These are phyloP conservation scores for Temnopleurus reevesii DNA, from an alignment of 53 echinoderm and acorn worm genomes.

Conservation along the genomic window DNA sequence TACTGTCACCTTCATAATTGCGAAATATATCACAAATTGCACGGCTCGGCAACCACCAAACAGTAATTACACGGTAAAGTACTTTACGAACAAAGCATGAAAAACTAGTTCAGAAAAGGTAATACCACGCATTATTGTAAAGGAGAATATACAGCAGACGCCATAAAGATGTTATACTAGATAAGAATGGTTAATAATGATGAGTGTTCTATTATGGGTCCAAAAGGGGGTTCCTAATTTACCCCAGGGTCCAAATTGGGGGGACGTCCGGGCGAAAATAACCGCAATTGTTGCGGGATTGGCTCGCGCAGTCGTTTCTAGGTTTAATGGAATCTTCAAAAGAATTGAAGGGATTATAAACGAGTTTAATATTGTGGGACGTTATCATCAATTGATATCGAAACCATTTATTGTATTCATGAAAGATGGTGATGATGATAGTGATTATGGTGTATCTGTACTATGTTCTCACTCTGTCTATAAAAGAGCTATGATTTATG, in stretches of 20 bases:
- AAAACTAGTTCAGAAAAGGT: conserved; percentile 23
- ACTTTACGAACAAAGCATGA: conserved; percentile 9
- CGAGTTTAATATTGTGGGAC: conserved; percentile 15
- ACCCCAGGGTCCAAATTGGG: conserved; percentile 31
- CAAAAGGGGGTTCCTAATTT: conserved; percentile 32
- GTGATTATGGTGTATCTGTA: conserved; percentile 20
- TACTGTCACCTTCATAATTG: background rate
- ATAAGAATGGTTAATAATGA: conserved; percentile 9
- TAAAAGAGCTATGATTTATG: background rate
- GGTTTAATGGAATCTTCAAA: background rate
- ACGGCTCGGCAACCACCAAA: background rate
- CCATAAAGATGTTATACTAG: background rate
- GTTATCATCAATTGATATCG: conserved; percentile 27
- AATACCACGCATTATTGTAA: background rate
- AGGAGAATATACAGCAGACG: background rate
- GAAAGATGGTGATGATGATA: conserved; percentile 11
- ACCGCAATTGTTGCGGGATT: conserved; percentile 22
- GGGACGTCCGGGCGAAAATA: conserved; percentile 23
- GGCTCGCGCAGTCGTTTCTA: conserved; percentile 4
- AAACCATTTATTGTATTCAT: conserved; percentile 27
- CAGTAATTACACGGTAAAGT: conserved; percentile 38
- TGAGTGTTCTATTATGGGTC: background rate
- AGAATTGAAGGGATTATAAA: conserved; percentile 17
- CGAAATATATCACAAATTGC: background rate
- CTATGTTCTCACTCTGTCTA: conserved; percentile 2